Conservation (phyloP, 2,113 vertebrate genomes). For the Stigmatopora nigra region DNA sequence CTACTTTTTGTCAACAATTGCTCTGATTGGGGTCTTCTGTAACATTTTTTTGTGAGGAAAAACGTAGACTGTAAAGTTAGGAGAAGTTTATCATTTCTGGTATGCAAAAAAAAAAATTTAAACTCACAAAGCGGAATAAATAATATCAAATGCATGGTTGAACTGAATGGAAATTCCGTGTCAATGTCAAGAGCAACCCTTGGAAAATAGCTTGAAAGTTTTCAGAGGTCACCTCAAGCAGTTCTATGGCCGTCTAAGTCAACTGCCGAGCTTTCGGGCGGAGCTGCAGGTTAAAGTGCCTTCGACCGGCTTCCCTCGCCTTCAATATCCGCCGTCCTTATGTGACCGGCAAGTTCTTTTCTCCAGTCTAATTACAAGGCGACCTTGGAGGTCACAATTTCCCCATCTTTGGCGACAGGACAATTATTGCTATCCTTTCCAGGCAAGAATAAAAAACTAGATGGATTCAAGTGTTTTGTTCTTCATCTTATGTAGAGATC, state of each 20-base stretch:
- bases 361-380: constrained; percentile 53
- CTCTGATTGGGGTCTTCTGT: not conserved
- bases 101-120: too few relatives aligned
- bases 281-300: constrained; percentile 39
- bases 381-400: constrained; percentile 39
- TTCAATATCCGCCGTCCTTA: constrained; percentile 20
- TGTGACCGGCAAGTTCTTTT: constrained; percentile 25
- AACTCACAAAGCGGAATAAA: too few relatives aligned
- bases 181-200: not conserved
- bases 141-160: not conserved
- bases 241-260: constrained; percentile 14
- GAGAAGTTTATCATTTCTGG: too few relatives aligned
- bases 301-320: constrained; percentile 24
- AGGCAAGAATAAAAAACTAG: not conserved
- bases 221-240: constrained; percentile 20
- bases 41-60: too few relatives aligned
- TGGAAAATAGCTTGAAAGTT: not conserved
- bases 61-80: too few relatives aligned
- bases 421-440: not conserved
- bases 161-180: not conserved
- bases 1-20: not conserved
- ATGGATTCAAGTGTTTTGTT: not conserved
- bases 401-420: not conserved
- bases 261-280: constrained; percentile 31
- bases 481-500: not conserved